phyloP scores from a whole-genome alignment of 37 sponge, comb jelly and placozoan genomes.

The Halisarca cf. caerulea region DNA sequence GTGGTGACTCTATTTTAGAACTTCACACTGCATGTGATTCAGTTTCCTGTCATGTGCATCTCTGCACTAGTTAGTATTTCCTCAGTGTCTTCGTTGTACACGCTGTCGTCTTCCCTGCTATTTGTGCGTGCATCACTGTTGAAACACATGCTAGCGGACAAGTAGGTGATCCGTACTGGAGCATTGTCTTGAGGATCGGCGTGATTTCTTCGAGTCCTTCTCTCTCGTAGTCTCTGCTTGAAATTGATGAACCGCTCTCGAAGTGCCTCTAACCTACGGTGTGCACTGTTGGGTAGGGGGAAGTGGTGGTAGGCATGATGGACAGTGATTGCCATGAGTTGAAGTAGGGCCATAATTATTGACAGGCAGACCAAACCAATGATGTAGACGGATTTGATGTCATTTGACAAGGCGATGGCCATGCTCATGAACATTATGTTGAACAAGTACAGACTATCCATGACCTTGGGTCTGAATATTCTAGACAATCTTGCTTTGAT shows the following conservation, averaged over 20 bases:
- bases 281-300: background rate
- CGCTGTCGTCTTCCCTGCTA: no score
- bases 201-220: background rate
- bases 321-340: background rate
- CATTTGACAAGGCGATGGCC: background rate
- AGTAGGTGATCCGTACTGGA: no score
- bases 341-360: background rate
- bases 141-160: no score
- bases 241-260: background rate
- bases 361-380: background rate
- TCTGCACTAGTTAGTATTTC: no score
- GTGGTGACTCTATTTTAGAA: no score
- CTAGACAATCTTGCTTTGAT: no score
- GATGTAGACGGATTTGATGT: background rate
- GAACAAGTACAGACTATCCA: background rate
- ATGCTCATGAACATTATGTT: background rate
- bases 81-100: no score
- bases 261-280: no score
- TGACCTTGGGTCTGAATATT: background rate
- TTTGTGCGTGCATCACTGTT: no score
- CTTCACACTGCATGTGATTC: no score
- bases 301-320: background rate
- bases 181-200: background rate
- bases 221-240: background rate
- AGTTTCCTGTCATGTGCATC: no score